A percentile compares a stretch with the other conserved stretches of the same genome.
Evolutionary conservation across 2,797 vertebrate genomes (phyloP).

Genomic region (Acomys russatus): DNA sequence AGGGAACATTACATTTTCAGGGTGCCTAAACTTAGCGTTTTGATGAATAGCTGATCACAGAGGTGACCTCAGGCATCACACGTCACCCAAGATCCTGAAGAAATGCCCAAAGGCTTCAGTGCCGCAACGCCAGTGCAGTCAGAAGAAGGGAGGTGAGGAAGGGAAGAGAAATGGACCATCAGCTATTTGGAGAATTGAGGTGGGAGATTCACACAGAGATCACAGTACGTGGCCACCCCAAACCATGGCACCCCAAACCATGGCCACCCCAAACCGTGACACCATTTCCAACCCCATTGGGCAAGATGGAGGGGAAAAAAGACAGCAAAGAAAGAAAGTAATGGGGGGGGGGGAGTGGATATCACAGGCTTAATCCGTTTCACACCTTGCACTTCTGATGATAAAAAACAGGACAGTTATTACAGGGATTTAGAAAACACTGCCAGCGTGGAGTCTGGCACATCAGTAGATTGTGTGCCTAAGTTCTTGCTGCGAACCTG

Average conservation of each 20-base stretch:
- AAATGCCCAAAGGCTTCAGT: not conserved
- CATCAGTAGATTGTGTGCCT: no score
- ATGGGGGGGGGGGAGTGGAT: not conserved
- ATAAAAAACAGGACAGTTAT: not conserved
- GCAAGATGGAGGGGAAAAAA: no score
- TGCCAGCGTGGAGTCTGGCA: fast-evolving
- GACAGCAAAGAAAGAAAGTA: no score
- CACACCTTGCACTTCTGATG: not conserved
- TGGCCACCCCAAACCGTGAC: no score
- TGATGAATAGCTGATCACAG: not conserved
- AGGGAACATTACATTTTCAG: not conserved
- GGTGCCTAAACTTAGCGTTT: not conserved
- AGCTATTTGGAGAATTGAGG: not conserved
- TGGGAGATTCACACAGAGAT: fast-evolving
- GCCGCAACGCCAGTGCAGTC: no score
- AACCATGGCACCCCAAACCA: not conserved
- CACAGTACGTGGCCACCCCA: no score
- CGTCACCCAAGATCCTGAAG: not conserved
- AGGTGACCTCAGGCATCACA: not conserved
- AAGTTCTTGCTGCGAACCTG: not conserved
- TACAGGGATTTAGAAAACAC: not conserved
- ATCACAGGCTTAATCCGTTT: no score
- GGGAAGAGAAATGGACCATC: not conserved
- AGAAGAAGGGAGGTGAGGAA: not conserved
- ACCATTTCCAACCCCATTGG: not conserved